Base-by-base conservation (phyloP, 1,140 invertebrate species). In the Geopemphigus sp. region DNA sequence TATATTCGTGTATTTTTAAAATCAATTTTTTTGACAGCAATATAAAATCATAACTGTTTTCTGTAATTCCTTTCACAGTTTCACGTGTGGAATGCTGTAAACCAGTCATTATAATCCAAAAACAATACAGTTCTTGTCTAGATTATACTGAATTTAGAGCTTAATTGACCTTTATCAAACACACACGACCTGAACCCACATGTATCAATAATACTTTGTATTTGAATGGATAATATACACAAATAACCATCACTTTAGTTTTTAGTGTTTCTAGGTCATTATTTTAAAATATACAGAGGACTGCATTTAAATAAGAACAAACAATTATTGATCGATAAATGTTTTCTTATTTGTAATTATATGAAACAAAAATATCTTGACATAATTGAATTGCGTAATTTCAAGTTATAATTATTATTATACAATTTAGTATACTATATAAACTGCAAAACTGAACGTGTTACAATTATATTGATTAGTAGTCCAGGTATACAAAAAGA, bases 161-260 rank as follows among this genome's bases (percentile, higher is more conserved):
- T 73, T 73, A 73, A 73, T 73, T 73, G n/a, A 39, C 54, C 70
- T 73, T 29, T 73, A 76, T 57, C 56, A 57, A 76, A 50, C 66
- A 68, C 47, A 76, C 73, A 76, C 73, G 73, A 59, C 45, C n/a
- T 3, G 22, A 14, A 8, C 32, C 59, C 32, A 47, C 29, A 29
- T 56, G 29, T 59, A 57, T 14, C 54, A 26, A 50, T 50, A 50
- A 50, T 50, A 57, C 59, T 73, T 73, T 56, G 3, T 57, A 59
- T 59, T 56, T 76, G 32, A 19, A 76, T 76, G 54, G 22, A 76
- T 76, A 17, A 59, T 6, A 47, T 39, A 57, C n/a, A 76, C 56
- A 57, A 57, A 76, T 56, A 22, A 73, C 17, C 5, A n/a, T 56
- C 4, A 19, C n/a, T 32, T 14, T 56, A 73, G 10, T 32, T 5